Evolutionary conservation across 2,797 vertebrate genomes (phyloP).

Genomic region (Parambassis ranga): DNA sequence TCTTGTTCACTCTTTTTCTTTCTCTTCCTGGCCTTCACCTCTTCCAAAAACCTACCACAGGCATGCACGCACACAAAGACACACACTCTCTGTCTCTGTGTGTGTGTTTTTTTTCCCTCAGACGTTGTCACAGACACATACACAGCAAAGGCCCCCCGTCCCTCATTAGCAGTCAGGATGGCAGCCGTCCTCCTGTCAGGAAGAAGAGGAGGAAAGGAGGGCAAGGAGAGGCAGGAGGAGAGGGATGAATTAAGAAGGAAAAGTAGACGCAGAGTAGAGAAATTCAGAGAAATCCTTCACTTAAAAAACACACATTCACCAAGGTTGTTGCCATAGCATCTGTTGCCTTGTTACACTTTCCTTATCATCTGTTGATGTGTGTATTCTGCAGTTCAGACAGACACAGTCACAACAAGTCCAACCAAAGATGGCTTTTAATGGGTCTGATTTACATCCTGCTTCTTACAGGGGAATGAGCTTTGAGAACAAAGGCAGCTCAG

Average conservation of each 20-base stretch:
- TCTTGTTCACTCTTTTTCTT: conserved; percentile 49
- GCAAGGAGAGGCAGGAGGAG: conserved; percentile 39
- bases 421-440: conserved; percentile 11
- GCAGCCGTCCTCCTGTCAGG: conserved; percentile 61
- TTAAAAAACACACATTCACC: conserved; percentile 17
- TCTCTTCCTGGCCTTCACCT: conserved; percentile 43
- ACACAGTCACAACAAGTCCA: background rate
- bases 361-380: conserved; percentile 3
- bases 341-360: conserved; percentile 24
- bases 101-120: conserved; percentile 22
- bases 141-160: conserved; percentile 28
- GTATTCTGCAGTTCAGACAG: background rate
- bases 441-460: conserved; percentile 15
- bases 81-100: conserved; percentile 24
- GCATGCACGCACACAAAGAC: conserved; percentile 4
- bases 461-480: conserved; percentile 4
- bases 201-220: conserved; percentile 52
- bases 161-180: conserved; percentile 74
- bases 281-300: conserved; percentile 18
- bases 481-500: conserved; percentile 12
- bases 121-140: conserved; percentile 3
- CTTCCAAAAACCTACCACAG: conserved; percentile 42
- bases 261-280: conserved; percentile 21
- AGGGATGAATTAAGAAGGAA: conserved; percentile 31
- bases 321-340: conserved; percentile 67